A percentile compares a stretch with the other conserved stretches of the same genome.
These are phyloP conservation scores for Hemicordylus capensis DNA, from an alignment of 2,113 vertebrate genomes.

Conservation along the genomic window DNA sequence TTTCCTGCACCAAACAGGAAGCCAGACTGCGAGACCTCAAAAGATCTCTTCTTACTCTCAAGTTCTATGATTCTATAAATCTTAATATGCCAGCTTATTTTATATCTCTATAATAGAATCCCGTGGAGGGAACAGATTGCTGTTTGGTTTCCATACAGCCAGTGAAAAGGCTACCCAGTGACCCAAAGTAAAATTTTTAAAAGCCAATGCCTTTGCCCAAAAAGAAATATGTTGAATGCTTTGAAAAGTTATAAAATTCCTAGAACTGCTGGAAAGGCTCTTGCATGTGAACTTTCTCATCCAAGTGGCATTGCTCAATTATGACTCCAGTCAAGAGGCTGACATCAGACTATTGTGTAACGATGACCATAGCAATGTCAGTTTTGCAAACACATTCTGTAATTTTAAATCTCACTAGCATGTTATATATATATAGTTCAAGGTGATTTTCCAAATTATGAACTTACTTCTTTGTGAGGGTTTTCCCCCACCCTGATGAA, in stretches of 20 bases:
- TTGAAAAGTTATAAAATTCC: slow-evolving; percentile 78
- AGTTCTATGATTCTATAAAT: no score
- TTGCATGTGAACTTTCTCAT: slow-evolving; percentile 65
- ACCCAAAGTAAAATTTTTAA: slow-evolving; percentile 61
- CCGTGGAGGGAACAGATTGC: slow-evolving; percentile 3
- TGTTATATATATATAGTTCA: slow-evolving; percentile 52
- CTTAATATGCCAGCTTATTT: neutral
- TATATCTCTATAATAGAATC: neutral
- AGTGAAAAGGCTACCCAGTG: slow-evolving; percentile 60
- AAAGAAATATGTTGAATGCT: slow-evolving; percentile 72
- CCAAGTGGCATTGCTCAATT: slow-evolving; percentile 78
- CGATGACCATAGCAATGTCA: slow-evolving; percentile 62
- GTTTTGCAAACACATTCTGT: slow-evolving; percentile 57
- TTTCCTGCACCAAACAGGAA: no score
- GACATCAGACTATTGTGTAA: slow-evolving; percentile 77
- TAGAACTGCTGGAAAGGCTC: slow-evolving; percentile 76
- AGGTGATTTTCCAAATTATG: slow-evolving; percentile 59
- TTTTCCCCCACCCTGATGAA: slow-evolving; percentile 27
- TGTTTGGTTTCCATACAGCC: slow-evolving; percentile 41
- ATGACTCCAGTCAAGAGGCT: slow-evolving; percentile 64
- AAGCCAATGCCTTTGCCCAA: slow-evolving; percentile 53
- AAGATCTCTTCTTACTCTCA: no score
- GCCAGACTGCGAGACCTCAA: no score
- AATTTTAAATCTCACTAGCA: slow-evolving; percentile 42
- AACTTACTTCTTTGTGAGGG: slow-evolving; percentile 22